Base-by-base conservation (phyloP, 2,797 vertebrate species). In the Cottoperca gobio region DNA sequence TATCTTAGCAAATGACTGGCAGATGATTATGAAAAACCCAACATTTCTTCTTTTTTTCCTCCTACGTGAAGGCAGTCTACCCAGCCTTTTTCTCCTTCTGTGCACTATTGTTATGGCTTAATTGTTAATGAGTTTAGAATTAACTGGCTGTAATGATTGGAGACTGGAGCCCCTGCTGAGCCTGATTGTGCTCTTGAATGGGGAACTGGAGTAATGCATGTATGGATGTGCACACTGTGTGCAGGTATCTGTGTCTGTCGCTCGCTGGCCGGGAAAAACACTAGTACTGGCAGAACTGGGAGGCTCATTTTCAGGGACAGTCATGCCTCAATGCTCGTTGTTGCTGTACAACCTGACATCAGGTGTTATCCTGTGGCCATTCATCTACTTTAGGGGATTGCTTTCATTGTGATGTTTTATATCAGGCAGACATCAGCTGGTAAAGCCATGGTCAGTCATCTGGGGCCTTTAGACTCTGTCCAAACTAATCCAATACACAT, bases 111-210 rank as follows among this genome's bases (percentile, higher is more conserved):
- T 90, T 92, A 74, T 8, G 73, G 74, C 82, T 86, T 75, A 63
- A 81, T 86, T 90, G 86, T 91, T 91, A 91, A 91, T 92, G 85
- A 90, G 85, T 92, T 92, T 86, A 89, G 89, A 87, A 90, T 92
- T 86, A 91, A 91, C 86, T 70, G 75, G 57, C 82, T 79, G 81
- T 85, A 88, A 84, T 85, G 84, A 89, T 57, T 87, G 67, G 76
- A 85, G 81, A 86, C 53, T 23, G 64, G 63, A 79, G 63, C 81
- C 86, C 86, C 86, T 83, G 82, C 81, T 84, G 86, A 76, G 83
- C 60, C 58, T 85, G 86, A 93, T 87, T 89, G 86, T 87, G 78
- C 58, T 50, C 81, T 48, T 82, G 82, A 89, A 88, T 55, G 73
- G 66, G 79, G 70, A 84, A 75, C 64, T 45, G 60, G 33, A 71